Conservation (phyloP, 2,888 invertebrate species). For the Drosophila multiciliata region DNA sequence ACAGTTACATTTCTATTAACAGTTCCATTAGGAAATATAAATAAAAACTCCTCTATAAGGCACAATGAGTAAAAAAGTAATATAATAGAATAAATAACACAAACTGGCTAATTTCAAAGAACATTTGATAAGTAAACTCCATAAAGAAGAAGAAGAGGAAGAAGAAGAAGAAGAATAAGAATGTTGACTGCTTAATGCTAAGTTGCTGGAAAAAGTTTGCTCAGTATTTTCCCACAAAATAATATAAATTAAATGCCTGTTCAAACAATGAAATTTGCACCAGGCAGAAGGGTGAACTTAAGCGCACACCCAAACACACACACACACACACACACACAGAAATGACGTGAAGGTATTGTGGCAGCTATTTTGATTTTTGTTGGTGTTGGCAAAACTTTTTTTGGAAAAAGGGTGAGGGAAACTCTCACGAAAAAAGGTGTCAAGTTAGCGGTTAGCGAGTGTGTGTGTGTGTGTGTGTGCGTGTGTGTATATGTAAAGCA, state of each 20-base stretch:
- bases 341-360: conserved; percentile 12
- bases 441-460: conserved; percentile 30
- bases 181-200: conserved; percentile 7
- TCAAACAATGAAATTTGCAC: conserved; percentile 54
- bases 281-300: conserved; percentile 15
- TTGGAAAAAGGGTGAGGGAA: conserved; percentile 19
- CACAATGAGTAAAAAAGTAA: conserved; percentile 4
- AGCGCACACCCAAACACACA: neutral
- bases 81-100: conserved; percentile 2
- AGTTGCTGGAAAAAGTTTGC: conserved; percentile 47
- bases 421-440: conserved; percentile 27
- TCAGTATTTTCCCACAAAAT: conserved; percentile 49
- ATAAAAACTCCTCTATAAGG: neutral
- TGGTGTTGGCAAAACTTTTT: conserved; percentile 22
- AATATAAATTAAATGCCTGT: conserved; percentile 65
- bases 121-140: conserved; percentile 9
- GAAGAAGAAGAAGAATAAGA: neutral
- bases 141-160: neutral
- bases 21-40: neutral
- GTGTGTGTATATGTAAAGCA: neutral
- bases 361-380: conserved; percentile 16
- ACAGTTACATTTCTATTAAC: neutral
- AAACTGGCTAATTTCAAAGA: conserved; percentile 4
- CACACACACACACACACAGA: neutral
- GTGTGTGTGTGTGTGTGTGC: neutral